Evolutionary conservation across 92 coral and sea anemone genomes (phyloP), one percentile per base, ranked within the genome.

Genomic region (Palythoa grandis): DNA sequence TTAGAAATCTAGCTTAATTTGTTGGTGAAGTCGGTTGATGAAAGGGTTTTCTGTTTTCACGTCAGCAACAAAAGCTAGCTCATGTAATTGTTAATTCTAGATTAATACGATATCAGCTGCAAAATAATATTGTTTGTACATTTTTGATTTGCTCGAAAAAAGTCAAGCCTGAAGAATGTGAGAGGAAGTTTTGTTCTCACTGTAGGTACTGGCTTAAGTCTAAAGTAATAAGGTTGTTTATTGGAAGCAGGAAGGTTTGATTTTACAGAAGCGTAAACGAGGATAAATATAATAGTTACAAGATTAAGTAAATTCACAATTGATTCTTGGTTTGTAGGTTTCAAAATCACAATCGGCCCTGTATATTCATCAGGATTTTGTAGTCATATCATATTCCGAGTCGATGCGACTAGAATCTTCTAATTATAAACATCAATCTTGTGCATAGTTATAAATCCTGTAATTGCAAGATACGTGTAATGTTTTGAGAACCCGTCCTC

Each of bases 291-390:
- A 11, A 54, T 14, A 58, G n/a, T 58, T 16, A 3, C 2, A 7
- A n/a, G 17, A 58, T 16, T 58, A 16, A 56, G 14, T 56, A 56
- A 56, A 25, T 9, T 23, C 73, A 35, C 11, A 12, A 12, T 3
- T 70, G 43, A 25, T 37, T 70, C 1, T 35, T 37, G 16, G 50
- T 13, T 37, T 3, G 14, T n/a, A 15, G 11, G n/a, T 19, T 40
- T 47, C 14, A 37, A 72, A 72, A 40, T 39, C 54, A 8, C 15
- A 19, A 39, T 43, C 10, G 7, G 22, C 12, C 16, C 22, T 72
- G 76, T 72, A 39, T 12, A 72, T 72, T 72, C 19, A 11, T 8
- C 76, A 72, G 35, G 76, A 72, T 72, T 72, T 47, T 72, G 22
- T 20, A 43, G 7, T 43, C 50, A 43, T 4, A 43, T 43, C 50